Percentiles rank a stretch among this genome's conserved stretches.
Conservation (phyloP, 2,888 invertebrate species). For the Iphiclides podalirius region DNA sequence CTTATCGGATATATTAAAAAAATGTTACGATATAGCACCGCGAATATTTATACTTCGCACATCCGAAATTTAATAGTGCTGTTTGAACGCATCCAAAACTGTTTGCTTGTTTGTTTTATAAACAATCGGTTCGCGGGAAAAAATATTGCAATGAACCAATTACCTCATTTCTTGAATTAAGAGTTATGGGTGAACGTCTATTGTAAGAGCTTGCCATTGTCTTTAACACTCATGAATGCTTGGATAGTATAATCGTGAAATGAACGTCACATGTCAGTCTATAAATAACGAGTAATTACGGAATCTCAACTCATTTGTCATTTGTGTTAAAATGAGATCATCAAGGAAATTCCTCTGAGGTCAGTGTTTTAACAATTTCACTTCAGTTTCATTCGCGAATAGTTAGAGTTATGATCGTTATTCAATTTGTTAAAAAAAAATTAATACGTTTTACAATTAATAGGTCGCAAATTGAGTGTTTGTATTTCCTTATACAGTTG, state of each 20-base stretch:
- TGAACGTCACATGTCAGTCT: constrained; percentile 22
- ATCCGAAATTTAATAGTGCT: constrained; percentile 25
- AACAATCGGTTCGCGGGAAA: constrained; percentile 16
- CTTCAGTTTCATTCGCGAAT: not conserved
- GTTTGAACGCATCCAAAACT: constrained; percentile 11
- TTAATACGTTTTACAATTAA: too few species aligned
- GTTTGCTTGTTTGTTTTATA: constrained; percentile 22
- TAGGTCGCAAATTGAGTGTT: too few species aligned
- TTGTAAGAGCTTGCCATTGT: constrained; percentile 35
- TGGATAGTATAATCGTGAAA: constrained; percentile 32
- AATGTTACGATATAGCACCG: constrained; percentile 5
- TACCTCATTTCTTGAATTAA: constrained; percentile 27
- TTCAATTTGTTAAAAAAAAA: too few species aligned
- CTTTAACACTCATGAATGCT: constrained; percentile 28
- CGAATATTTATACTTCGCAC: constrained; percentile 12
- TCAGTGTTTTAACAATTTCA: constrained; percentile 23
- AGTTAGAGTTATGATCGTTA: not conserved
- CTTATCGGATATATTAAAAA: not conserved
- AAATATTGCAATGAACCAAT: constrained; percentile 19
- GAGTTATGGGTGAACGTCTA: constrained; percentile 26
- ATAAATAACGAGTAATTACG: constrained; percentile 38
- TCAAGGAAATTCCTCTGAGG: constrained; percentile 36
- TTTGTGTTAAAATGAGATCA: constrained; percentile 34
- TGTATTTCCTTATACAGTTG: too few species aligned
- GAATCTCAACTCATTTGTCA: constrained; percentile 43